phyloP scores from a whole-genome alignment of 1,140 invertebrate genomes.

The Drosophila yakuba region DNA sequence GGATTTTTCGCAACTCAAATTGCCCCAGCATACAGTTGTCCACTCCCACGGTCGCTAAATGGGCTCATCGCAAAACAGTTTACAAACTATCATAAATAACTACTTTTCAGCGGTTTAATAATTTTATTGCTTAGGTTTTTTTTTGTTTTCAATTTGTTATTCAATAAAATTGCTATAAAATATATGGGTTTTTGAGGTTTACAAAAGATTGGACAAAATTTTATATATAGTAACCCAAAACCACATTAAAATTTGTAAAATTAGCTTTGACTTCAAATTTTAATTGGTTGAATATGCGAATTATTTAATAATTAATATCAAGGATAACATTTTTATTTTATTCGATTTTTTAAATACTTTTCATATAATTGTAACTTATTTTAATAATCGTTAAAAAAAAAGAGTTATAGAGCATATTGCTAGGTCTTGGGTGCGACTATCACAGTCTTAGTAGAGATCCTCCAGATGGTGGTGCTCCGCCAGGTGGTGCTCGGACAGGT shows the following conservation, averaged over 20 bases:
- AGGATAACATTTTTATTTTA: not conserved
- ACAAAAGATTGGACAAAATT: too few species aligned
- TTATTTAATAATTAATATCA: not conserved
- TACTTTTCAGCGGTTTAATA: not conserved
- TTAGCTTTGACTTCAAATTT: too few species aligned
- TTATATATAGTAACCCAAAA: too few species aligned
- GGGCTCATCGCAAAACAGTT: not conserved
- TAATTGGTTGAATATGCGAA: too few species aligned
- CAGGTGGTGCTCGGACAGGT: slow-evolving; percentile 11
- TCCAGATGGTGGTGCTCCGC: slow-evolving; percentile 31
- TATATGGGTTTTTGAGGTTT: too few species aligned
- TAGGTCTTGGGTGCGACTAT: slow-evolving; percentile 29
- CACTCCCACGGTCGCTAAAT: slow-evolving; percentile 47
- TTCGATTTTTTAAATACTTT: not conserved
- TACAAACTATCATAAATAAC: not conserved
- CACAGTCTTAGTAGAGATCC: slow-evolving; percentile 47
- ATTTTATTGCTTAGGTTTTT: not conserved
- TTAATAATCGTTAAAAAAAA: slow-evolving; percentile 19
- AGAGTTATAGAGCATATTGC: slow-evolving; percentile 31
- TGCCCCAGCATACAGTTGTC: slow-evolving; percentile 11
- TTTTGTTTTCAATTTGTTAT: not conserved
- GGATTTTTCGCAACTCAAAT: slow-evolving; percentile 43
- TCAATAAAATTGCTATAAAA: too few species aligned
- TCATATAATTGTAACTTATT: too few species aligned
- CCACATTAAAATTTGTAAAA: too few species aligned